A percentile compares a stretch with the other conserved stretches of the same genome.
phyloP scores from a whole-genome alignment of 2,888 invertebrate genomes.

The Agapetus fuscipes region DNA sequence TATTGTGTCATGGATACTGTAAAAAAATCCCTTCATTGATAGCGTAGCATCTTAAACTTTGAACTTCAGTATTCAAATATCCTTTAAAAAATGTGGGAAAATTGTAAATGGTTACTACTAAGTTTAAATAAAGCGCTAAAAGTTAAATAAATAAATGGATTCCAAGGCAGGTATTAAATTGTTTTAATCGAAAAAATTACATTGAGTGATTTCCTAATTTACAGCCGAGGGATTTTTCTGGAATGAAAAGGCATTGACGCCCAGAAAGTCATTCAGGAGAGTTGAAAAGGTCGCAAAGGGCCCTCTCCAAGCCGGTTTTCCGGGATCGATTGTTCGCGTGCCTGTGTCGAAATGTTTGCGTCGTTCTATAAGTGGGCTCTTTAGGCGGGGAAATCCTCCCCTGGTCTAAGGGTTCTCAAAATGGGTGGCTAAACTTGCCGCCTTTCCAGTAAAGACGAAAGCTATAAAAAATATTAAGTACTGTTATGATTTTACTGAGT shows the following conservation, averaged over 20 bases:
- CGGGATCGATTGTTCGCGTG: slow-evolving; percentile 16
- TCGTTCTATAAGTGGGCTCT: slow-evolving; percentile 19
- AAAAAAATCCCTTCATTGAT: no score
- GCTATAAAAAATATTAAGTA: not conserved
- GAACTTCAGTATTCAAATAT: no score
- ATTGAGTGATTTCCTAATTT: no score
- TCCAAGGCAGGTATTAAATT: no score
- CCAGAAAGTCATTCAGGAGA: not conserved
- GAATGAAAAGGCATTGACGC: not conserved
- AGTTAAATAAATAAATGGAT: no score
- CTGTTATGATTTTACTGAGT: not conserved
- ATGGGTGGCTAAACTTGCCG: not conserved
- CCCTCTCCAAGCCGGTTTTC: slow-evolving; percentile 10
- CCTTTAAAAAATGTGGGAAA: no score
- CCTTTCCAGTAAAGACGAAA: not conserved
- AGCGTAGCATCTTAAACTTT: no score
- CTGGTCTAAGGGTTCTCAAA: not conserved
- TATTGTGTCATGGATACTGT: no score
- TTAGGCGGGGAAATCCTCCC: slow-evolving; percentile 11
- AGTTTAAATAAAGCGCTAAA: no score
- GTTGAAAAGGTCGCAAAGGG: slow-evolving; percentile 2
- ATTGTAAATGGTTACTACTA: no score
- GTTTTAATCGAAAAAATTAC: no score
- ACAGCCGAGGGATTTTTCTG: no score
- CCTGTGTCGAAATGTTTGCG: slow-evolving; percentile 14